Base-by-base conservation (phyloP, 92 coral and sea anemone genomes). In the Desmophyllum pertusum region DNA sequence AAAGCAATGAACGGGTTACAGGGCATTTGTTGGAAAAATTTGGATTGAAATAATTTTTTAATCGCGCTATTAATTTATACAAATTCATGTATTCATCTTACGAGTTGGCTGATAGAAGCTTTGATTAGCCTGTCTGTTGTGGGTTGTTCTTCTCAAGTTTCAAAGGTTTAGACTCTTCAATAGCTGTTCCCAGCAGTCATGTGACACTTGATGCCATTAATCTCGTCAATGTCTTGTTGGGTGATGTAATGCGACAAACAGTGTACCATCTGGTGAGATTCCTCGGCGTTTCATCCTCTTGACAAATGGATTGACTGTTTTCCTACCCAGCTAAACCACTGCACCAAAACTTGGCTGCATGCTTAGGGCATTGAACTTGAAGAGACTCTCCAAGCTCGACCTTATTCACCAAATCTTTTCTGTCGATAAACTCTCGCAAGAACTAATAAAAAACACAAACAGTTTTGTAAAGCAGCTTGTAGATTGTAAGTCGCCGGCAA, bases 361-460 rank as follows among this genome's bases (percentile, higher is more conserved):
- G 84, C 41, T 68, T 35, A 51, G 84, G 84, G 14, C 84, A 80
- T 9, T 25, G 84, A 48, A 80, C 36, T 8, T 29, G 41, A 21
- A 80, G 69, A 10, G 84, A 3, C 68, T 80, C 37, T 13, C 84
- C 84, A n/a, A 80, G 84, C 8, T 80, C 42, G 13, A 80, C 84
- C 27, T n/a, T 25, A 2, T 48, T 23, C 40, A 6, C 66, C 50
- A n/a, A 5, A 17, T 51, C 48, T 14, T 8, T 14, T 36, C 2
- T 37, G 45, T 48, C 10, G 21, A 80, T 48, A 29, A 80, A 80
- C 0, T 51, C 35, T 48, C 84, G n/a, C 84, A 80, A 6, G 33
- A n/a, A 7, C 84, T 80, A 33, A 13, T 13, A 33, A 37, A 37
- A 40, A 37, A 27, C 48, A 42, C n/a, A n/a, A n/a, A n/a, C n/a